Base-by-base conservation (phyloP, 2,888 invertebrate genomes). In the Metallyticus violacea region DNA sequence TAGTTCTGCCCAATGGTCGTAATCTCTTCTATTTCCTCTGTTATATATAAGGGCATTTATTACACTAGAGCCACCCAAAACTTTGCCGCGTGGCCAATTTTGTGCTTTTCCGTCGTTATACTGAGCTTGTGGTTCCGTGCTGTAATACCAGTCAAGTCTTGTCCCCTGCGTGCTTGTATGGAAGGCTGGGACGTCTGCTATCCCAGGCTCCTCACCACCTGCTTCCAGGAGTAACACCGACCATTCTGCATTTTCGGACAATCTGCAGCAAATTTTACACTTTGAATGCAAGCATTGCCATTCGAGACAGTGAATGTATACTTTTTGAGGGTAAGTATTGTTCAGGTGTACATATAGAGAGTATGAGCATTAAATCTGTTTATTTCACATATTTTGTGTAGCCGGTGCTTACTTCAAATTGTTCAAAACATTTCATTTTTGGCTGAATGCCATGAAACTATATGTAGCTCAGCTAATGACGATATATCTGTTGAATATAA, bases 11-110 rank as follows among this genome's bases (percentile, higher is more conserved):
- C 98, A 98, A 28, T 94, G 93, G 91, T 98, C 97, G 92, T 97
- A 98, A 90, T 98, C 98, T 87, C 95, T 94, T 89, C 94, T 94
- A 90, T 97, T 97, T 85, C 98, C 98, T 85, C 98, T 94, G 15
- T 97, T 95, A 92, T 98, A 98, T 62, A 98, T 94, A 98, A 98
- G 98, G 22, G 97, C 97, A 91, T 98, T 98, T 1, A 98, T 94
- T 1, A 97, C 97, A 89, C 97, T 97, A 86, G 96, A 95, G 22
- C 98, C 98, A 28, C 98, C 98, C 28, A 98, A 93, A 27, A 93
- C 97, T 91, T 97, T 98, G 85, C 99, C 99, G 88, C 99, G 93
- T 3, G 97, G 97, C 97, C 97, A 97, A 92, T 97, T 97, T 91
- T 97, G 97, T 88, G 97, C 93, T 91, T 97, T 97, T 0, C 96